Evolutionary conservation across 2,888 invertebrate genomes (phyloP), one percentile per base, ranked within the genome.

Genomic region (Sphaerophoria taeniata): DNA sequence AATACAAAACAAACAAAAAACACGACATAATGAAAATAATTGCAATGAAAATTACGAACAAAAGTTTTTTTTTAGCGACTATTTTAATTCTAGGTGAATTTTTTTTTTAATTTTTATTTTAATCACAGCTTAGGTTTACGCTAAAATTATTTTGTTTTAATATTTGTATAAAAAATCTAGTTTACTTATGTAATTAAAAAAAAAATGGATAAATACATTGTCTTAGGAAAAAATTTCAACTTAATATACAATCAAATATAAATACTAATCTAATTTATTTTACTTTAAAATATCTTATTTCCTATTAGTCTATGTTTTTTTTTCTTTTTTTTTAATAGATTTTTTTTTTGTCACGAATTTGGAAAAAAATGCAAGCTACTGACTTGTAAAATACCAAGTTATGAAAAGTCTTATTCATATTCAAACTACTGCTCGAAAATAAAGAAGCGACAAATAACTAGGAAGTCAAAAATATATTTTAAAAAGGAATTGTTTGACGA

Each of bases 141-240:
- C 3, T 73, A 55, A 3, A 65, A 36, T 79, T 83, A 24, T 61
- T 49, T 61, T 11, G 78, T 76, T 55, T 77, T 79, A 73, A 67
- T 47, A 84, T 87, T 87, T 87, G 82, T 69, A 71, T 82, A 73
- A 86, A 84, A 87, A 87, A 82, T 67, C 36, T 76, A 47, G 6
- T 33, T 33, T 39, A 47, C 11, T 81, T 75, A 2, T 24, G 24
- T 14, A 33, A 61, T 55, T 31, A 51, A 71, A 63, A 75, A 56
- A 33, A 71, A 63, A 49, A 81, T 61, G 60, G 55, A 55, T 72
- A 77, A 60, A 78, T 56, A 56, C 58, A 14, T 47, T 31, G 16
- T 63, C 43, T 33, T 73, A 58, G 11, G 33, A 55, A 47, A 72
- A 47, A 39, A 56, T 45, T 47, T 76, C 24, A 53, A 76, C 55